A percentile compares a stretch with the other conserved stretches of the same genome.
phyloP scores from a whole-genome alignment of 2,797 vertebrate species.

The Myiotriccus ornatus region DNA sequence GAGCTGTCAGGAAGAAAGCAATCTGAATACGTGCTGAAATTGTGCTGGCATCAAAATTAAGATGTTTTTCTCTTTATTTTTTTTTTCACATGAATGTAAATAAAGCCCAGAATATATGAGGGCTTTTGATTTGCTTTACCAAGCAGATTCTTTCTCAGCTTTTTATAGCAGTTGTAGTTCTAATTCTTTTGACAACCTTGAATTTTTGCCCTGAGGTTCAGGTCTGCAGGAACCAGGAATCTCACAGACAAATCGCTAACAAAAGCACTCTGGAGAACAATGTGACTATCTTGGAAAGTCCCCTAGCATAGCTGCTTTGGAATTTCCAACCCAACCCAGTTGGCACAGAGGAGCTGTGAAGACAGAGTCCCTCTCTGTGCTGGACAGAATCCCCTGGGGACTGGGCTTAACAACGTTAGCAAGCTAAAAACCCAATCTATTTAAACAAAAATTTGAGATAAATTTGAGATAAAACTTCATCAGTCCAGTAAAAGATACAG shows the following conservation, averaged over 20 bases:
- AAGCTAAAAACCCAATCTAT: neutral
- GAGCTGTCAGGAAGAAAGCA: neutral
- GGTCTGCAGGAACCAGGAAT: neutral
- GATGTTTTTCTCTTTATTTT: neutral
- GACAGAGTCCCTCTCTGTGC: neutral
- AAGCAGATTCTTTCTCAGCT: neutral
- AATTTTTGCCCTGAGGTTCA: conserved; percentile 7
- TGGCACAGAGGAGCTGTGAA: neutral
- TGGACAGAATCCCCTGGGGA: neutral
- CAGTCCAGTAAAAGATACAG: neutral
- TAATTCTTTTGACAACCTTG: neutral
- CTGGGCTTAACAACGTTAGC: neutral
- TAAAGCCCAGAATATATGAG: neutral
- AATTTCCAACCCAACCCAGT: neutral
- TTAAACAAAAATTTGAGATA: neutral
- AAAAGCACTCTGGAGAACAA: conserved; percentile 1
- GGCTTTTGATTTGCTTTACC: neutral
- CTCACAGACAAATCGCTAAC: neutral
- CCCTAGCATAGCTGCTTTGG: neutral
- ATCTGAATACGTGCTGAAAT: neutral
- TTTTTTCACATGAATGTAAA: neutral
- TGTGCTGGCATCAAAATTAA: neutral
- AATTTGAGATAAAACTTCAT: neutral
- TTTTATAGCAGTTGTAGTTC: neutral
- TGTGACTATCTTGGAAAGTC: neutral